These are phyloP conservation scores for Amia ocellicauda DNA, from an alignment of 2,113 vertebrate species.

Conservation along the genomic window DNA sequence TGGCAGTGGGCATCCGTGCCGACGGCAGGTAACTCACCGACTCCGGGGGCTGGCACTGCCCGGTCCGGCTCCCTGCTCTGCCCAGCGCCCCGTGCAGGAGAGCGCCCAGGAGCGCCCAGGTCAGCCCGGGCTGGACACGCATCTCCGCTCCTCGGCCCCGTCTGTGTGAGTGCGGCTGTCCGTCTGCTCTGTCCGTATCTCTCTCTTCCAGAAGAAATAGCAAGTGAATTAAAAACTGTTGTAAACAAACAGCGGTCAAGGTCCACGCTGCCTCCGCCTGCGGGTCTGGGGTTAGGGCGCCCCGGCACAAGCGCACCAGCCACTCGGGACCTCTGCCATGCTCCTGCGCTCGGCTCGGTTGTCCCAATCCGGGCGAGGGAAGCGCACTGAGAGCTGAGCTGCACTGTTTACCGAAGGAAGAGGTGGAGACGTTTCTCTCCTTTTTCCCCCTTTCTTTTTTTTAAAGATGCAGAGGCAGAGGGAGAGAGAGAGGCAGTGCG, in stretches of 20 bases:
- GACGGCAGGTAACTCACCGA: conserved; percentile 62
- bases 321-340: conserved; percentile 40
- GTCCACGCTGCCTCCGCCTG: background rate
- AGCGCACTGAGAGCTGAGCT: background rate
- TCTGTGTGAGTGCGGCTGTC: conserved; percentile 36
- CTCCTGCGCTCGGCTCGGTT: conserved; percentile 10
- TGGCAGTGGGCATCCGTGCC: too few relatives aligned
- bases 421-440: background rate
- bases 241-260: conserved; percentile 37
- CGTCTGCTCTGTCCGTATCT: conserved; percentile 43
- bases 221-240: conserved; percentile 36
- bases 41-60: conserved; percentile 64
- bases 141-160: conserved; percentile 36
- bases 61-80: conserved; percentile 59
- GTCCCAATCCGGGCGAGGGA: background rate
- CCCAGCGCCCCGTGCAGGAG: conserved; percentile 60
- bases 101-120: conserved; percentile 63
- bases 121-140: conserved; percentile 55
- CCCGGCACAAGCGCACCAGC: background rate
- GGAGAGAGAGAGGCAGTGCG: too few relatives aligned
- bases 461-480: background rate
- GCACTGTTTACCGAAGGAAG: conserved; percentile 2
- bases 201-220: too few relatives aligned
- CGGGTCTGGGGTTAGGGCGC: too few relatives aligned
- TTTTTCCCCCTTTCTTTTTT: conserved; percentile 2